Evolutionary conservation across 2,797 vertebrate species (phyloP).

Genomic region (Momotus momota): DNA sequence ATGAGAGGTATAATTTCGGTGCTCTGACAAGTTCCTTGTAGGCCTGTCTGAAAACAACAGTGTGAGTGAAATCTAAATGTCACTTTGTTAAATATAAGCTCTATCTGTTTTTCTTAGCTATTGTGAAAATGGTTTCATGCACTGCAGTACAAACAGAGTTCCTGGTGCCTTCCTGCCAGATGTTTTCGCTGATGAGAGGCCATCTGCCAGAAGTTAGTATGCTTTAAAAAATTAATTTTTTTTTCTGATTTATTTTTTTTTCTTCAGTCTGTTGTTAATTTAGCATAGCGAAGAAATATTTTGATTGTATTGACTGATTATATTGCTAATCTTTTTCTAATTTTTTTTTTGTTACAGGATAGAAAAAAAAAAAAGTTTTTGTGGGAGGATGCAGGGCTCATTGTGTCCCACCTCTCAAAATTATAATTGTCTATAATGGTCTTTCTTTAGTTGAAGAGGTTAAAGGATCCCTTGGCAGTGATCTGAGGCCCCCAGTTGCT

Average conservation of each 20-base stretch:
- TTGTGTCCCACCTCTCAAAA: background rate
- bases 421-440: background rate
- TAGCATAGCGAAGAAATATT: background rate
- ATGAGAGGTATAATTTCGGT: background rate
- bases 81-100: background rate
- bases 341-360: background rate
- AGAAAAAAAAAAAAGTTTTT: background rate
- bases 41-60: background rate
- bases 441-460: background rate
- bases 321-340: background rate
- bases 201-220: constrained; percentile 87
- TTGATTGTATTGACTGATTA: background rate
- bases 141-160: constrained; percentile 83
- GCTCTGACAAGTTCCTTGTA: background rate
- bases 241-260: background rate
- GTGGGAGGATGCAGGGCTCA: background rate
- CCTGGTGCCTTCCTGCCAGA: constrained; percentile 81
- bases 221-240: background rate
- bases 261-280: background rate
- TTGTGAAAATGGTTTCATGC: constrained; percentile 94
- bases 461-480: background rate
- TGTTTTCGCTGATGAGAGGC: constrained; percentile 79
- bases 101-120: constrained; percentile 81
- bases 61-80: background rate
- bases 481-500: background rate